Percentiles rank a stretch among this genome's conserved stretches.
Conservation (phyloP, 1,140 invertebrate genomes). For the Idris sp. region DNA sequence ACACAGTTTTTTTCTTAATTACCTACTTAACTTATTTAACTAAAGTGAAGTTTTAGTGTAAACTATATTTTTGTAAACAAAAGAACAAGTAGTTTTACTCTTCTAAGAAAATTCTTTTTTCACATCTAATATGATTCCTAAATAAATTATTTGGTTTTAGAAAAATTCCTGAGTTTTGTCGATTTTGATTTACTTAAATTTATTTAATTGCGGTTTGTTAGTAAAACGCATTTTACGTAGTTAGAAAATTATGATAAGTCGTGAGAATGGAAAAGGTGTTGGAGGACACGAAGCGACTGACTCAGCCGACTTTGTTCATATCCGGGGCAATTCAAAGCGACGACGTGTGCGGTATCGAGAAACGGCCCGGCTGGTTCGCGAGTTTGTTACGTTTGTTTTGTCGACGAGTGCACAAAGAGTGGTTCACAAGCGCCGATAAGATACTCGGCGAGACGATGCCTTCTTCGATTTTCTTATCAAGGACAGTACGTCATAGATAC, state of each 20-base stretch:
- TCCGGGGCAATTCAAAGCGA: constrained; percentile 48
- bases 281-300: constrained; percentile 39
- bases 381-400: constrained; percentile 56
- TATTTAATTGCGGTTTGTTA: too few relatives aligned
- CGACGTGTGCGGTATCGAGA: constrained; percentile 31
- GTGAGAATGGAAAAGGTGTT: constrained; percentile 26
- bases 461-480: constrained; percentile 56
- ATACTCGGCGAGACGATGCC: constrained; percentile 50
- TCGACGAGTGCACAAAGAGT: constrained; percentile 57
- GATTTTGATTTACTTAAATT: too few relatives aligned
- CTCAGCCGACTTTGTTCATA: constrained; percentile 59
- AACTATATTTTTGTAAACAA: too few relatives aligned
- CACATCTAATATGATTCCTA: too few relatives aligned
- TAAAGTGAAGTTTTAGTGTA: too few relatives aligned
- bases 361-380: constrained; percentile 39
- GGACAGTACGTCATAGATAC: constrained; percentile 56
- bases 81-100: too few relatives aligned
- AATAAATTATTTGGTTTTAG: too few relatives aligned
- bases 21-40: too few relatives aligned
- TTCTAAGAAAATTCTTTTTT: too few relatives aligned
- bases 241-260: constrained; percentile 8
- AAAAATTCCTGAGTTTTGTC: too few relatives aligned
- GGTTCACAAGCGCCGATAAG: constrained; percentile 53
- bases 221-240: too few relatives aligned
- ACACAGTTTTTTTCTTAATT: too few relatives aligned